These are phyloP conservation scores for Asteroscopus sphinx DNA, from an alignment of 2,888 invertebrate species.

Conservation along the genomic window DNA sequence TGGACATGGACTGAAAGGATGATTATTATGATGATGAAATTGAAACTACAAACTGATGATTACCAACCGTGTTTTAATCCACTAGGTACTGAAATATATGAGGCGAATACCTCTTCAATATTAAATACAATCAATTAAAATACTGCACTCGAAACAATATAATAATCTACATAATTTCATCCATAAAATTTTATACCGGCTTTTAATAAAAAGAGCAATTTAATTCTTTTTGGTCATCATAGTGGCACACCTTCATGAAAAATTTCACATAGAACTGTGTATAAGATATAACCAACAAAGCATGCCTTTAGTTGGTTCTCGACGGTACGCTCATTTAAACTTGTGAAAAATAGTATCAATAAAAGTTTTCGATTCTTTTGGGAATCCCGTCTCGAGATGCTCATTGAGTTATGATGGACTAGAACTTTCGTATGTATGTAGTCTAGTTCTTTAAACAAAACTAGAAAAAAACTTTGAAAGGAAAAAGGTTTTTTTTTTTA, in stretches of 20 bases:
- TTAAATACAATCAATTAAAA: background rate
- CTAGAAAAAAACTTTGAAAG: no score
- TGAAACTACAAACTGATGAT: no score
- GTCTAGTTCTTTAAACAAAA: background rate
- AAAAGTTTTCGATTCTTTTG: slow-evolving; percentile 12
- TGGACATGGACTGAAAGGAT: no score
- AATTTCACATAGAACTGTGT: no score
- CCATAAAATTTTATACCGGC: background rate
- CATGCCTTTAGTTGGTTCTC: slow-evolving; percentile 3
- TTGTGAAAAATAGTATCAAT: slow-evolving; percentile 20
- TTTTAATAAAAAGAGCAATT: slow-evolving; percentile 8
- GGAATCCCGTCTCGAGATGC: slow-evolving; percentile 8
- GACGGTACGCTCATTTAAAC: slow-evolving; percentile 29
- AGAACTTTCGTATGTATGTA: slow-evolving; percentile 4
- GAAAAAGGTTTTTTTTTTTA: no score
- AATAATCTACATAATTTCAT: slow-evolving; percentile 6
- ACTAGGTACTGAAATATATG: background rate
- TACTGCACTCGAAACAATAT: slow-evolving; percentile 16
- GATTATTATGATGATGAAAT: no score
- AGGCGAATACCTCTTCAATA: background rate
- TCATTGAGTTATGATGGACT: slow-evolving; percentile 21
- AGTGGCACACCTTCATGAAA: slow-evolving; percentile 13
- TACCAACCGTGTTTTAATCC: no score
- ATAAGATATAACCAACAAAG: background rate
- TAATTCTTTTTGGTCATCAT: slow-evolving; percentile 17